These are phyloP conservation scores for Epizoanthus scotinus DNA, from an alignment of 92 coral and sea anemone species.

Conservation along the genomic window DNA sequence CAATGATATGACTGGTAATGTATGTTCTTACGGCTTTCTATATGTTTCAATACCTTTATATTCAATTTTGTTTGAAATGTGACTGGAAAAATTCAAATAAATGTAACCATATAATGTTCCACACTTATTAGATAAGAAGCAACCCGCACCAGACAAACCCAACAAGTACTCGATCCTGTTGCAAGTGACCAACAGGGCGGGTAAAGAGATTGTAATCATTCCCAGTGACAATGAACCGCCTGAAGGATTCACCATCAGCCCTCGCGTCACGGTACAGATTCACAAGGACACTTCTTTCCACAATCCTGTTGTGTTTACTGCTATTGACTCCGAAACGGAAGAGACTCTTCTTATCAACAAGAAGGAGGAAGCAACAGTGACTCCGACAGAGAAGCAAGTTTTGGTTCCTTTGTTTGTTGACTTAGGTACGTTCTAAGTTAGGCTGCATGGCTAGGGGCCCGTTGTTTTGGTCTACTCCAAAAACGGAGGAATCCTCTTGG, in stretches of 20 bases:
- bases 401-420: conserved; percentile 41
- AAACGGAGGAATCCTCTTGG: no score
- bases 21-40: no score
- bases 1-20: no score
- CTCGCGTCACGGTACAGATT: conserved; percentile 60
- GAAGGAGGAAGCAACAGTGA: conserved; percentile 55
- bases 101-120: background rate
- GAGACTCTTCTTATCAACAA: conserved; percentile 71
- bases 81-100: no score
- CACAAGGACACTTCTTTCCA: conserved; percentile 52
- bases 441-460: background rate
- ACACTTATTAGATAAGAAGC: conserved; percentile 41
- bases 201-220: conserved; percentile 63
- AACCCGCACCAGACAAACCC: conserved; percentile 40
- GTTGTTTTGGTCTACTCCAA: no score
- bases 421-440: conserved; percentile 46
- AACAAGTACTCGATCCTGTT: conserved; percentile 60
- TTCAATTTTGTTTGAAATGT: no score
- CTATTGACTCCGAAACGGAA: conserved; percentile 81
- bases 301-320: conserved; percentile 63
- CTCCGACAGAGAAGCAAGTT: conserved; percentile 68
- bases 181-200: conserved; percentile 78
- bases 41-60: no score
- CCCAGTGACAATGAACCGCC: conserved; percentile 85
- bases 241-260: conserved; percentile 62